phyloP scores from a whole-genome alignment of 1,140 invertebrate species.

The Pogonomyrmex californicus region DNA sequence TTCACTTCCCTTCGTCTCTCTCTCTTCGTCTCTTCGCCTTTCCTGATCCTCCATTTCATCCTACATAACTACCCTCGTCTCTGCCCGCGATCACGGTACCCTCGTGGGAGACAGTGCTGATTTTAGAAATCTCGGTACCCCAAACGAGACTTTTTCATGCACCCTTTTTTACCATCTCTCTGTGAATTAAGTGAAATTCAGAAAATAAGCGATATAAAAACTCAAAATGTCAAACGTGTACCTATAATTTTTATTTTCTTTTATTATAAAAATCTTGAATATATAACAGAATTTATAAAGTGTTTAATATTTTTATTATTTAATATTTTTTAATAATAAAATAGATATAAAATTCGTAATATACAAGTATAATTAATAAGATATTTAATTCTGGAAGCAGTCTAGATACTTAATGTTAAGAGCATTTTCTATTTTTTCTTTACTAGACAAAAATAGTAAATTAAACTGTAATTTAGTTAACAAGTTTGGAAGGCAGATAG shows the following conservation, averaged over 20 bases:
- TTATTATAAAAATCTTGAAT: not conserved
- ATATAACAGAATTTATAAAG: not conserved
- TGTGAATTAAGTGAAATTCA: not conserved
- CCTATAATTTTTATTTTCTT: not conserved
- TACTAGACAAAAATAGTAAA: not conserved
- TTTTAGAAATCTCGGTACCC: conserved; percentile 7
- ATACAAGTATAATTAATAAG: not conserved
- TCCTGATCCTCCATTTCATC: conserved; percentile 33
- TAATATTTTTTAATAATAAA: not conserved
- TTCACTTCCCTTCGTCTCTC: conserved; percentile 17
- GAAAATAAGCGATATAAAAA: not conserved
- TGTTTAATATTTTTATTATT: not conserved
- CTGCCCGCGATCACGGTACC: not conserved
- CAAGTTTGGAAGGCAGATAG: not conserved
- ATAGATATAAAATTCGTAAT: not conserved
- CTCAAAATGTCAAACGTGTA: not conserved
- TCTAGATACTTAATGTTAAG: not conserved
- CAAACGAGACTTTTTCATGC: not conserved
- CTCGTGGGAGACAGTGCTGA: conserved; percentile 34
- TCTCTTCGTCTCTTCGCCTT: not conserved
- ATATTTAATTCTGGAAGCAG: not conserved
- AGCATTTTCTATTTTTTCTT: not conserved
- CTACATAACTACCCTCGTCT: conserved; percentile 16
- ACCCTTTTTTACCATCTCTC: not conserved
- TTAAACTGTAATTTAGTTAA: not conserved